Evolutionary conservation across 2,113 vertebrate genomes (phyloP).

Genomic region (Rhinichthys klamathensis): DNA sequence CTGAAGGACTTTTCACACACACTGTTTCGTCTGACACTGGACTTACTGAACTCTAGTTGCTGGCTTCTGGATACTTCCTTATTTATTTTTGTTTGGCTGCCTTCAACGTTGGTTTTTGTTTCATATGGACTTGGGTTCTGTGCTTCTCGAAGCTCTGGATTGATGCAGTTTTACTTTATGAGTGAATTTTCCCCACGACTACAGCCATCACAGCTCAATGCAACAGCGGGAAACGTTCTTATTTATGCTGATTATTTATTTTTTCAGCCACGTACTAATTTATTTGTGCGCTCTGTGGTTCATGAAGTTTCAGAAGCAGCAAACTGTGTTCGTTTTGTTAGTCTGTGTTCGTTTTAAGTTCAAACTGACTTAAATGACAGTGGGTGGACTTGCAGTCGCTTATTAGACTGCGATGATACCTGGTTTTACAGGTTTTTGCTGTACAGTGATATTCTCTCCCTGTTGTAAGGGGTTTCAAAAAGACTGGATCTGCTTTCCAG

Average conservation of each 20-base stretch:
- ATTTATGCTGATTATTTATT: slow-evolving; percentile 62
- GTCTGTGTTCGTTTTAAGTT: slow-evolving; percentile 24
- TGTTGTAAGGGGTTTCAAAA: slow-evolving; percentile 57
- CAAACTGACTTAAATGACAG: slow-evolving; percentile 28
- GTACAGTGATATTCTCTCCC: slow-evolving; percentile 48
- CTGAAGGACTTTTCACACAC: slow-evolving; percentile 21
- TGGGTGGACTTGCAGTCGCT: slow-evolving; percentile 27
- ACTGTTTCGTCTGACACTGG: slow-evolving; percentile 47
- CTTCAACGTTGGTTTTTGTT: not conserved
- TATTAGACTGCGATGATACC: slow-evolving; percentile 36
- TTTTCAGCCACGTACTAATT: slow-evolving; percentile 15
- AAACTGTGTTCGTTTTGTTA: slow-evolving; percentile 16
- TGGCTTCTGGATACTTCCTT: slow-evolving; percentile 37
- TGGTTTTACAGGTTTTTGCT: slow-evolving; percentile 66
- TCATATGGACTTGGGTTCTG: not conserved
- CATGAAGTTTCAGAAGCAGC: slow-evolving; percentile 42
- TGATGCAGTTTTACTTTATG: slow-evolving; percentile 28
- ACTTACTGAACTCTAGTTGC: slow-evolving; percentile 35
- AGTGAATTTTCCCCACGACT: not conserved
- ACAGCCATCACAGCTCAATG: not conserved
- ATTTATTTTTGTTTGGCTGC: slow-evolving; percentile 38
- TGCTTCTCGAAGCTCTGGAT: not conserved
- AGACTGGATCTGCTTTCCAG: slow-evolving; percentile 37
- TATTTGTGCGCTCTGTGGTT: slow-evolving; percentile 41
- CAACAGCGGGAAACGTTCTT: slow-evolving; percentile 7